These are phyloP conservation scores for Calidris pugnax DNA, from an alignment of 2,113 vertebrate species.

Conservation along the genomic window DNA sequence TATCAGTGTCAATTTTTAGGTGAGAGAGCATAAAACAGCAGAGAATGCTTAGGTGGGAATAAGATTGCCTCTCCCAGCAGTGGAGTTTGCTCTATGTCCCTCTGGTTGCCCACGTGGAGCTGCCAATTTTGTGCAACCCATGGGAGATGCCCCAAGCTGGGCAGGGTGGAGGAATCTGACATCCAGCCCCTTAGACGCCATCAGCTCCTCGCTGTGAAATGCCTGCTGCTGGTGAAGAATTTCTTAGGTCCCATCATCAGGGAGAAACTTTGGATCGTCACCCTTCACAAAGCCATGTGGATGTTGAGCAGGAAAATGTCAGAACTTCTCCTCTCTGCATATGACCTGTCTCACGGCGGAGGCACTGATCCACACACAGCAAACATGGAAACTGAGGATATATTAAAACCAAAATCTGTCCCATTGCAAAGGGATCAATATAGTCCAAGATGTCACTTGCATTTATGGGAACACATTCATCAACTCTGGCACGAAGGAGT, in stretches of 20 bases:
- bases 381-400: neutral
- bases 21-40: neutral
- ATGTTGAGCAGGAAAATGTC: neutral
- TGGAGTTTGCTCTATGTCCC: neutral
- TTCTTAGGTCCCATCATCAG: no score
- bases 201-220: neutral
- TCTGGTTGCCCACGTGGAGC: neutral
- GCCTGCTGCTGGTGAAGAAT: neutral
- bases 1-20: neutral
- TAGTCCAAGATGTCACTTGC: neutral
- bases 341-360: accelerated
- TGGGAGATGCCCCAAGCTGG: neutral
- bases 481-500: neutral
- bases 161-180: neutral
- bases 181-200: neutral
- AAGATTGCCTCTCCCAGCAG: neutral
- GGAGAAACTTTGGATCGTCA: no score
- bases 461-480: neutral
- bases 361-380: neutral
- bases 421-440: neutral
- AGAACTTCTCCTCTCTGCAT: neutral
- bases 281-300: no score
- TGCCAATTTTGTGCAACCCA: neutral
- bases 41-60: neutral
- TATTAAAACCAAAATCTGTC: neutral